A percentile compares a stretch with the other conserved stretches of the same genome.
Evolutionary conservation across 2,888 invertebrate genomes (phyloP).

Genomic region (Lepidonotus clava): DNA sequence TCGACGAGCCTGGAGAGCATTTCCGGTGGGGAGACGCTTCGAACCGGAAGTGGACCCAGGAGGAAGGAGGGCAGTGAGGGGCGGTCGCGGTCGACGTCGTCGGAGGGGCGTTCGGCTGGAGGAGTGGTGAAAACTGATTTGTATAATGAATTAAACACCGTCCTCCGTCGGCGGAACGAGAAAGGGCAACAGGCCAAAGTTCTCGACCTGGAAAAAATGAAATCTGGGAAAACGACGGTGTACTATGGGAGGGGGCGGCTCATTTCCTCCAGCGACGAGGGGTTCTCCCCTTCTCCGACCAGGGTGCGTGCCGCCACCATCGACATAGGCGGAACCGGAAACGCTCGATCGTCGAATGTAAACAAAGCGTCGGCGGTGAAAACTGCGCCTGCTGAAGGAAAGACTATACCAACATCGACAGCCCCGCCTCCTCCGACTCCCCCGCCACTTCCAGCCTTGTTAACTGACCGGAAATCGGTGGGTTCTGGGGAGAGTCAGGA

Average conservation of each 20-base stretch:
- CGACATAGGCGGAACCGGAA: too few relatives aligned
- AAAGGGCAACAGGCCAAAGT: background rate
- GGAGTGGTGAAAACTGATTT: constrained; percentile 19
- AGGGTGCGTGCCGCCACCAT: background rate
- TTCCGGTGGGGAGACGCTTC: background rate
- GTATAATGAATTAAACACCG: constrained; percentile 54
- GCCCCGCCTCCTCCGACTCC: too few relatives aligned
- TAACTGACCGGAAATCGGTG: too few relatives aligned
- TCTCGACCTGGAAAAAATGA: constrained; percentile 41
- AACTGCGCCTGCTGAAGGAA: too few relatives aligned
- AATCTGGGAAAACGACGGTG: constrained; percentile 15
- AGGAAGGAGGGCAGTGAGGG: background rate
- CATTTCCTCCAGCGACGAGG: background rate
- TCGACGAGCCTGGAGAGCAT: constrained; percentile 3
- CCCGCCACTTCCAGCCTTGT: background rate
- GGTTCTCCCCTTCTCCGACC: background rate
- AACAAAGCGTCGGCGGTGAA: too few relatives aligned
- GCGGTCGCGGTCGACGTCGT: background rate
- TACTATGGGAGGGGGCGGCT: constrained; percentile 42
- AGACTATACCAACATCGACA: too few relatives aligned
- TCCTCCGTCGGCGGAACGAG: constrained; percentile 23
- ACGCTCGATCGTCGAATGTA: too few relatives aligned
- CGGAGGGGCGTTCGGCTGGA: background rate
- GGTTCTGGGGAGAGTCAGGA: too few relatives aligned
- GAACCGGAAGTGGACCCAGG: background rate